Evolutionary conservation across 2,888 invertebrate genomes (phyloP).

Genomic region (Amaurobius ferox): DNA sequence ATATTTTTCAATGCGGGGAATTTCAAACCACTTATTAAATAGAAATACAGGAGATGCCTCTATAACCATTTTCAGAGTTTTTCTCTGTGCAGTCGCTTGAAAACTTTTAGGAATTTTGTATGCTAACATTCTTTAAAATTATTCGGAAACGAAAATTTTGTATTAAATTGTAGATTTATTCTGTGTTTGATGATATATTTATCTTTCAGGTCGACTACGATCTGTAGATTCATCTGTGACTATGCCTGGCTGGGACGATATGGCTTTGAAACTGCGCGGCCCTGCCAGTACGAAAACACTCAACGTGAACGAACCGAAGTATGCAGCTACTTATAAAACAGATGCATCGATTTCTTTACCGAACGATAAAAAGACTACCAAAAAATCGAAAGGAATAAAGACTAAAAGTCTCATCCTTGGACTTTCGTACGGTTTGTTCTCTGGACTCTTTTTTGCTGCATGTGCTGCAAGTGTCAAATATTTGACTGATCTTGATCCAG

Average conservation of each 20-base stretch:
- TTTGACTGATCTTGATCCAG: slow-evolving; percentile 87
- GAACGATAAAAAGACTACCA: not conserved
- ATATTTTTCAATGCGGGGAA: too few relatives aligned
- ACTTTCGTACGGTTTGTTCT: slow-evolving; percentile 45
- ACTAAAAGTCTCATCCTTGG: slow-evolving; percentile 77
- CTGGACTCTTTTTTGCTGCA: slow-evolving; percentile 85
- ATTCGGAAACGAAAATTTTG: too few relatives aligned
- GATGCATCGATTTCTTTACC: not conserved
- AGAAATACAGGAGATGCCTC: too few relatives aligned
- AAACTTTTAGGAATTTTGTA: too few relatives aligned
- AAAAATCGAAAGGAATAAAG: not conserved
- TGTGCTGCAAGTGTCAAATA: slow-evolving; percentile 95
- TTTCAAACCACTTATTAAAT: too few relatives aligned
- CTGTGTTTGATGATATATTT: too few relatives aligned
- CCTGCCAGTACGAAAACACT: not conserved
- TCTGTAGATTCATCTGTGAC: not conserved
- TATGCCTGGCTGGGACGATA: slow-evolving; percentile 20
- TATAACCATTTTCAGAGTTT: too few relatives aligned
- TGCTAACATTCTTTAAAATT: too few relatives aligned
- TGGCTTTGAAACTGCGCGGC: slow-evolving; percentile 24
- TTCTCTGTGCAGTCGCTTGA: too few relatives aligned
- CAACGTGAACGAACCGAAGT: not conserved
- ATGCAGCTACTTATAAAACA: not conserved
- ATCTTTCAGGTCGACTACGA: slow-evolving; percentile 1
- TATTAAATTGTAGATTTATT: too few relatives aligned